Evolutionary conservation across 92 coral and sea anemone genomes (phyloP).

Genomic region (Epizoanthus fatuus): DNA sequence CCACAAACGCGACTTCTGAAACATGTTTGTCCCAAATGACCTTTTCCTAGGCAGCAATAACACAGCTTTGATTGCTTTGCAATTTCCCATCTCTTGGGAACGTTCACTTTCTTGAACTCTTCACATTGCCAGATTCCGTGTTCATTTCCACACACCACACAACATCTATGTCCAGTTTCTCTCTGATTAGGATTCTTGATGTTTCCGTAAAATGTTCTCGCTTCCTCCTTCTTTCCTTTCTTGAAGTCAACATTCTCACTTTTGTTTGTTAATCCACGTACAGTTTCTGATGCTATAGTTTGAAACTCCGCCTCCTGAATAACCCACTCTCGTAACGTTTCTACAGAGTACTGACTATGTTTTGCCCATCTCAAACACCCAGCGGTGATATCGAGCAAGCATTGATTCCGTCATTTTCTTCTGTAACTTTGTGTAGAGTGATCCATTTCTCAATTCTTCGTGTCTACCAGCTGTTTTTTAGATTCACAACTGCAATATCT

Average conservation of each 20-base stretch:
- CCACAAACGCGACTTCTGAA: conserved; percentile 59
- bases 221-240: conserved; percentile 9
- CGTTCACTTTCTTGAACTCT: conserved; percentile 46
- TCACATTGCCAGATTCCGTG: conserved; percentile 55
- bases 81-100: conserved; percentile 22
- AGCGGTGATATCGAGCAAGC: conserved; percentile 62
- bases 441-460: conserved; percentile 38
- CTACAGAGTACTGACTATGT: conserved; percentile 63
- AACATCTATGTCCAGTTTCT: too few relatives aligned
- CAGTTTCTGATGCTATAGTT: conserved; percentile 59
- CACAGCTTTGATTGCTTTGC: conserved; percentile 61
- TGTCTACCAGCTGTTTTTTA: conserved; percentile 49
- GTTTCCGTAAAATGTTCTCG: background rate
- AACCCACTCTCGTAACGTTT: conserved; percentile 57
- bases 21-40: conserved; percentile 56
- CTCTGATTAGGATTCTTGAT: background rate
- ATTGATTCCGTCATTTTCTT: conserved; percentile 33
- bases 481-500: conserved; percentile 55
- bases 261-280: conserved; percentile 19
- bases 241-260: background rate
- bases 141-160: conserved; percentile 16
- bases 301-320: conserved; percentile 73
- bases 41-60: conserved; percentile 52
- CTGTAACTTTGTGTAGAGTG: conserved; percentile 47
- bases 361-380: conserved; percentile 57